These are phyloP conservation scores for Neodiprion lecontei DNA, from an alignment of 1,140 invertebrate species.

Conservation along the genomic window DNA sequence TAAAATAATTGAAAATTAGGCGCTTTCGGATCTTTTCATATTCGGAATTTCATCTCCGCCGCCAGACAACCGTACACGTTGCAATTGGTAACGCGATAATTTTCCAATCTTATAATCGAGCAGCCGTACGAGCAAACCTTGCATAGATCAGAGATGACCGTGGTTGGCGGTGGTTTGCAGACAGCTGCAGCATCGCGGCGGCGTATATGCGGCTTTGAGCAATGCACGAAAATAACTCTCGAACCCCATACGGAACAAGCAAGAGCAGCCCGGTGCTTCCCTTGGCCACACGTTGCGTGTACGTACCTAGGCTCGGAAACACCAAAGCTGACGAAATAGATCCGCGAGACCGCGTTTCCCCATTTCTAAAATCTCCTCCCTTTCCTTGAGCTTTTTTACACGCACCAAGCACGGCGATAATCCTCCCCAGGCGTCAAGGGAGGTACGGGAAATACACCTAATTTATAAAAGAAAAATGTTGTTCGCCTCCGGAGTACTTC, in stretches of 20 bases:
- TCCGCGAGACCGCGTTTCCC: background rate
- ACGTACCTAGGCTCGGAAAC: no score
- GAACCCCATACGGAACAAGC: constrained; percentile 4
- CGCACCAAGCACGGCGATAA: no score
- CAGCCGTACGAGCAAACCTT: background rate
- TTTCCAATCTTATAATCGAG: background rate
- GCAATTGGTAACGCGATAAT: background rate
- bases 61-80: no score
- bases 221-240: background rate
- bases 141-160: background rate
- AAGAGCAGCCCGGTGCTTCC: background rate
- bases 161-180: constrained; percentile 6
- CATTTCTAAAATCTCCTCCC: background rate
- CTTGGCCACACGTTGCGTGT: background rate
- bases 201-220: background rate
- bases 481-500: background rate
- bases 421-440: no score
- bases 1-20: no score
- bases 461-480: background rate
- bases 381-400: no score
- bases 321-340: no score
- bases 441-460: background rate
- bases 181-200: background rate
- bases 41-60: no score
- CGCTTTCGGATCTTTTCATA: no score